Evolutionary conservation across 2,888 invertebrate genomes (phyloP), one percentile per base, ranked within the genome.

Genomic region (Adela reaumurella): DNA sequence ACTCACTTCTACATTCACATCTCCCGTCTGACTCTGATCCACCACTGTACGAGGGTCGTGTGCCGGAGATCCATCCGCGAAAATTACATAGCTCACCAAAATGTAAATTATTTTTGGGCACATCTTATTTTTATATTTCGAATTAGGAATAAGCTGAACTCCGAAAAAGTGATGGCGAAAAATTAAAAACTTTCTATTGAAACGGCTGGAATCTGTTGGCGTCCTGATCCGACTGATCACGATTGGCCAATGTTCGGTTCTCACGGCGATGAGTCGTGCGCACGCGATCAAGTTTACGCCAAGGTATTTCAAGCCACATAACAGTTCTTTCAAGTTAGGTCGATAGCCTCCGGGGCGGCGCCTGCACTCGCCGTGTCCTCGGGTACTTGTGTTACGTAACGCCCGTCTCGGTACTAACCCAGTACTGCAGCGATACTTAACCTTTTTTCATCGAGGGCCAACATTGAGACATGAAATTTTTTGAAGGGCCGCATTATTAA

Each of bases 11-110:
- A 92, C 85, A 67, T 92, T 92, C 56, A 88, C 81, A 57, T 89
- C 86, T 17, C 92, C 92, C 3, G 83, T 84, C 71, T 92, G 92
- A 44, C 87, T 83, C 67, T 92, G 90, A 66, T 92, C 90, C 67
- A 66, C 65, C 46, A 59, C 18, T n/a, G n/a, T n/a, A n/a, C n/a
- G n/a, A 42, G 14, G 6, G 3, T 43, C 43, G 43, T 6, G 3
- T 3, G 43, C 43, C 24, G 19, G 19, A 28, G 17, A 46, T 4
- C 43, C 19, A 42, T 47, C 24, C 24, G 8, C 24, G 4, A 24
- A n/a, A 3, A 20, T 11, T 2, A 24, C 19, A 3, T 42, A 5
- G 19, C 19, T 10, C 19, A 42, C 19, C 19, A 46, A 35, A 14
- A 35, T 35, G 14, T 35, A 35, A 47, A 59, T 49, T 54, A 58